Base-by-base conservation (phyloP, 2,113 vertebrate species). In the Chiloscyllium plagiosum region DNA sequence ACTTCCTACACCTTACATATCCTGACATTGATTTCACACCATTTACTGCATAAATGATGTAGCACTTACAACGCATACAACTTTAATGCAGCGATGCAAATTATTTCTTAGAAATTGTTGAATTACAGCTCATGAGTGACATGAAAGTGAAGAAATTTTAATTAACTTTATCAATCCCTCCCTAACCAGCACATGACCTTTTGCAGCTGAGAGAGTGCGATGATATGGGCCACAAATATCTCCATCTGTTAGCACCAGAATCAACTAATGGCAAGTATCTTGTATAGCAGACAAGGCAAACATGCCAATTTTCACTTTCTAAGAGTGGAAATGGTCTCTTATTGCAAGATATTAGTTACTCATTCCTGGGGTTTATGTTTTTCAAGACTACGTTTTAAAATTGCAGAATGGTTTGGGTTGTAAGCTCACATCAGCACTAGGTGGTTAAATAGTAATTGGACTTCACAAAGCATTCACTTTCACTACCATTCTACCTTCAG, bases 101-200 rank as follows among this genome's bases (percentile, higher is more conserved):
- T 56, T 90, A 52, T 87, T 33, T 61, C 87, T 90, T 90, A n/a
- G 50, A 90, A 65, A 90, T n/a, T 90, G 87, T 61, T 90, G 85
- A 20, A 87, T 90, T 61, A 61, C 29, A 90, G 52, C 50, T 29
- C 8, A 0, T 52, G 52, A 90, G 33, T 90, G 52, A 52, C 87
- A 90, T 1, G 61, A 26, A 50, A 90, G n/a, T 29, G 24, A 33
- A 29, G 29, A 52, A 33, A 61, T 26, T 90, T 29, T 90, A 90
- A n/a, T 90, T 90, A 61, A 87, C 85, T 50, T 87, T 33, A 19
- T 56, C 50, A 26, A 89, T 52, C 8, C 87, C 24, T 90, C 50
- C 52, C 26, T 13, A 61, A 56, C 50, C 87, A 90, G 26, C 52
- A 61, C 3, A 33, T 29, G 52, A 29, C 29, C 24, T 90, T n/a